Evolutionary conservation across 2,113 vertebrate genomes (phyloP), one percentile per base, ranked within the genome.

Genomic region (Nannobrachium achirus): DNA sequence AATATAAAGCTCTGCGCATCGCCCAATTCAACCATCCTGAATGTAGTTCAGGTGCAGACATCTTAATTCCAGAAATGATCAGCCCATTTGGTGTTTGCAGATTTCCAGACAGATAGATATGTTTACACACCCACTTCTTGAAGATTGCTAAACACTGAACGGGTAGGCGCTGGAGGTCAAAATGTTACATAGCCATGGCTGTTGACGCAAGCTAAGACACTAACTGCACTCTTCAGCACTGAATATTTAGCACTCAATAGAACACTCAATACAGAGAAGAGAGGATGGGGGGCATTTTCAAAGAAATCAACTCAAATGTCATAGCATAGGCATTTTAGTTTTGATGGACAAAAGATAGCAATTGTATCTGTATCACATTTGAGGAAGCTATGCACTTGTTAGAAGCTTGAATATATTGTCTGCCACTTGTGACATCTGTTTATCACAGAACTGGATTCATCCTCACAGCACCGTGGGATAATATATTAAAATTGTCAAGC

Each of bases 391-490:
- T 64, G 65, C 65, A 68, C 48, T 53, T 56, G 50, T 69, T 64
- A 76, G 20, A 66, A 8, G 74, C 14, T 66, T 46, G 41, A 60
- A 80, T 76, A 55, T 6, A 44, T 78, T 16, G 66, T 76, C 67
- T 66, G 44, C 66, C 50, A 10, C 46, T 42, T 55, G n/a, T n/a
- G 64, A 70, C 40, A 69, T 46, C 33, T 80, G 63, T 75, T 16
- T 75, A 68, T 63, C 69, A 81, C 11, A 52, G 18, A 51, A 73
- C 73, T 85, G 66, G 48, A 79, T 64, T 75, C 42, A 76, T 66
- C 63, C 60, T 77, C 70, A 78, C 74, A 67, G 80, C 81, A 84
- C 57, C 75, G 71, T 81, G 85, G 77, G 64, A 73, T 75, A 59
- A 80, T 83, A 52, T 42, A 40, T 20, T 44, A 20, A 44, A 4